Conservation (phyloP, 2,888 invertebrate genomes). For the Cotesia congregata region DNA sequence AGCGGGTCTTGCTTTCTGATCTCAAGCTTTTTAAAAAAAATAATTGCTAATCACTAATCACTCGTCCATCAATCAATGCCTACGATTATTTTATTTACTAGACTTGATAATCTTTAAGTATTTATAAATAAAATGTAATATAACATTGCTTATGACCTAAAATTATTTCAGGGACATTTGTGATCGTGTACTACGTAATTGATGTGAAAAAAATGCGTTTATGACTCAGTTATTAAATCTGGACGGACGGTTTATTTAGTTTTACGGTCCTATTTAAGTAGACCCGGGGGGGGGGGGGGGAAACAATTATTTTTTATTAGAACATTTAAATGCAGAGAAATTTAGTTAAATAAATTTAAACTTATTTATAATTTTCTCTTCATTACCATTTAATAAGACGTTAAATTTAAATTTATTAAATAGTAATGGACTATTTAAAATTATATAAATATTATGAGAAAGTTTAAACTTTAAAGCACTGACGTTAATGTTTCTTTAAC, state of each 20-base stretch:
- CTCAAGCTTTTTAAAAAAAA: background rate
- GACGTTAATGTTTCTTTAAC: too few relatives aligned
- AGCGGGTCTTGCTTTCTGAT: background rate
- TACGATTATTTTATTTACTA: background rate
- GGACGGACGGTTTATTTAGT: background rate
- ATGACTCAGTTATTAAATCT: conserved; percentile 1
- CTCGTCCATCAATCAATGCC: background rate
- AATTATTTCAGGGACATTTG: background rate
- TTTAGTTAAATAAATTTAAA: too few relatives aligned
- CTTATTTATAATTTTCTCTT: background rate
- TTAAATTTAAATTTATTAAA: background rate
- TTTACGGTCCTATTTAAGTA: too few relatives aligned
- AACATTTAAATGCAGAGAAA: too few relatives aligned
- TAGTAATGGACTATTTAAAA: background rate
- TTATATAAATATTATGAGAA: background rate
- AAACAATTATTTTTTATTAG: too few relatives aligned
- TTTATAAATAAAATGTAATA: background rate
- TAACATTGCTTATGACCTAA: background rate
- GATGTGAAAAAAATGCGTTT: background rate
- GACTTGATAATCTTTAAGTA: background rate
- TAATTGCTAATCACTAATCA: background rate
- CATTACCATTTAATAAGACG: background rate
- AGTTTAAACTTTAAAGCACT: background rate
- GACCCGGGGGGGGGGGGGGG: too few relatives aligned
- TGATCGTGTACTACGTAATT: background rate